Base-by-base conservation (phyloP, 1,140 invertebrate genomes). In the Spodoptera litura region DNA sequence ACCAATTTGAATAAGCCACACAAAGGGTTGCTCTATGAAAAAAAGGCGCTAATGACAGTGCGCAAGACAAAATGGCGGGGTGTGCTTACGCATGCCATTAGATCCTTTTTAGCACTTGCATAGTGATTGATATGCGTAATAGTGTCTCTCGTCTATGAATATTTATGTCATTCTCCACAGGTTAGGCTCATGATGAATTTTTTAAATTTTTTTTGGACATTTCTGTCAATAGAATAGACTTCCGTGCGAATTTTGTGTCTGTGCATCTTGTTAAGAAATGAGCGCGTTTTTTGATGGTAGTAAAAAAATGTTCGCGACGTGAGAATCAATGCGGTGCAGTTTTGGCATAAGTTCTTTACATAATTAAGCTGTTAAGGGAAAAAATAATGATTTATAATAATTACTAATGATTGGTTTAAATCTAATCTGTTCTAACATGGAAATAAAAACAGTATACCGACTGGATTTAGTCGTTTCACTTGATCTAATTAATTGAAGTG, bases 111-210 rank as follows among this genome's bases (percentile, higher is more conserved):
- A 83, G 74, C 85, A 87, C 86, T 86, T 86, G 83, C 81, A 85
- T 62, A 59, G 82, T 87, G 87, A 89, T 89, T 90, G 89, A 90
- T 89, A 89, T 90, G 89, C 89, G 85, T 85, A 90, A 91, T 89
- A 85, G 62, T 82, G 85, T 83, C 78, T 78, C 64, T 8, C 11
- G 20, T 83, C 83, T 86, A 87, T 89, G 86, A 89, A 89, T 89
- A 90, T 90, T 89, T 85, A 89, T 84, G 76, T 3, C n/a, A 10
- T 44, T 38, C 13, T 88, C 83, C 87, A 82, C 87, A 88, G 87
- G 88, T 89, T 86, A 56, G 79, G 79, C 78, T 89, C 79, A 85
- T 71, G 81, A 81, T 78, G 61, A 49, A 73, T 64, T 25, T 64
- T 64, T 64, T 78, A 76, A 55, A 79, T 70, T 72, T 56, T 78